phyloP scores from a whole-genome alignment of 2,113 vertebrate species.

The Microcebus murinus region DNA sequence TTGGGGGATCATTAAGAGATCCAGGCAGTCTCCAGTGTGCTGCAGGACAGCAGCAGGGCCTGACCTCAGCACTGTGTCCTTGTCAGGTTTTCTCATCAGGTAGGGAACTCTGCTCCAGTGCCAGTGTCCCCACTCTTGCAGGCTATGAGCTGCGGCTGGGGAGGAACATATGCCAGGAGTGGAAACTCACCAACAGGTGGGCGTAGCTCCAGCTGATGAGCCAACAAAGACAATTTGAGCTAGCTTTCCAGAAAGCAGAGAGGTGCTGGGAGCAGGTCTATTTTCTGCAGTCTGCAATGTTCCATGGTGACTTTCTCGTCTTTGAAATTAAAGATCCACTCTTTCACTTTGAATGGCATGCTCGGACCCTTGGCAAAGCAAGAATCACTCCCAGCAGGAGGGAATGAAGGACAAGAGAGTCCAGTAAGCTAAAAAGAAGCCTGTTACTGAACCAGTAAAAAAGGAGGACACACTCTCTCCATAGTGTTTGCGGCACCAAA shows the following conservation, averaged over 20 bases:
- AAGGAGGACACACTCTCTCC: not conserved
- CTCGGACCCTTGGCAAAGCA: not conserved
- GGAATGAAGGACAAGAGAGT: not conserved
- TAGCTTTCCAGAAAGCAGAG: not conserved
- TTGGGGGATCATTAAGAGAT: not conserved
- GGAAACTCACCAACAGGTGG: not conserved
- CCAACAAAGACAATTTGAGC: not conserved
- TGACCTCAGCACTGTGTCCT: not conserved
- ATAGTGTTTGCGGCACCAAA: not conserved
- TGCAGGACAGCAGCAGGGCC: not conserved
- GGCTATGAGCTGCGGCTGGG: no score
- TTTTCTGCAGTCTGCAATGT: not conserved
- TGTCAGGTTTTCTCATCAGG: not conserved
- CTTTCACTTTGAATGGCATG: not conserved
- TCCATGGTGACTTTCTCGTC: not conserved
- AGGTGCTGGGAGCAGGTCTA: not conserved
- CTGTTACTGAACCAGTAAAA: not conserved
- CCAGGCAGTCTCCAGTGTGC: not conserved
- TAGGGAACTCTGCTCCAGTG: not conserved
- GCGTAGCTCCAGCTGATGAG: not conserved
- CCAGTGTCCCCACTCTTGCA: no score
- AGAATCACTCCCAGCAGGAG: not conserved
- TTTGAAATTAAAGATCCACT: not conserved
- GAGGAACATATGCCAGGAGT: not conserved
- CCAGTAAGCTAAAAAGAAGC: not conserved